Evolutionary conservation across 2,113 vertebrate genomes (phyloP), one percentile per base, ranked within the genome.

Genomic region (Hymenochirus boettgeri): DNA sequence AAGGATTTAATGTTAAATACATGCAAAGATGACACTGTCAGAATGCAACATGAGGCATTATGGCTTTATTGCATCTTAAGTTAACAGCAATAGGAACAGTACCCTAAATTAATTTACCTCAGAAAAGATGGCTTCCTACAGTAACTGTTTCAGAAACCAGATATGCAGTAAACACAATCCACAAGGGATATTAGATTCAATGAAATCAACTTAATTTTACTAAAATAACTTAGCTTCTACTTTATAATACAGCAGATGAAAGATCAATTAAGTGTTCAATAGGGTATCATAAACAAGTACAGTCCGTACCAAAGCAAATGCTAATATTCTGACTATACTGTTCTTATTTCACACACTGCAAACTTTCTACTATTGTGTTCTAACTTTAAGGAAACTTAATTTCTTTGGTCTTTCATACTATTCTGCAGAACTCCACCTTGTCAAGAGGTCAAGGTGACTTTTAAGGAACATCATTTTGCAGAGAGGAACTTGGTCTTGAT

Each of bases 231-330:
- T 15, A 42, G 15, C 7, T 3, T 48, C 11, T 9, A 48, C 7
- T 48, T 1, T 12, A 22, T 19, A 55, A 27, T 18, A 5, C 15
- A 19, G 26, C 25, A 31, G 26, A 55, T 18, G 26, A n/a, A 29
- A 31, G 26, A 31, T 55, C 52, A 31, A 55, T 31, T 29, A 11
- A 17, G 4, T 55, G 27, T 55, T 27, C 26, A 55, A 55, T 55
- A 55, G 5, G 5, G 23, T 10, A 18, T 27, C 27, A 55, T 27
- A 55, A 55, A 55, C n/a, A 42, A 42, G 17, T 42, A 42, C 39
- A 42, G 17, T 42, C 17, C 6, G 39, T 42, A 13, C 39, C 15
- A n/a, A 5, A 42, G 9, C 33, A 35, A 42, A 42, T n/a, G 11
- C 13, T n/a, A 15, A 42, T 42, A 15, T n/a, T 42, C 39, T 15